phyloP scores from a whole-genome alignment of 2,113 vertebrate genomes.

The Cyphomyrus plagiostoma region DNA sequence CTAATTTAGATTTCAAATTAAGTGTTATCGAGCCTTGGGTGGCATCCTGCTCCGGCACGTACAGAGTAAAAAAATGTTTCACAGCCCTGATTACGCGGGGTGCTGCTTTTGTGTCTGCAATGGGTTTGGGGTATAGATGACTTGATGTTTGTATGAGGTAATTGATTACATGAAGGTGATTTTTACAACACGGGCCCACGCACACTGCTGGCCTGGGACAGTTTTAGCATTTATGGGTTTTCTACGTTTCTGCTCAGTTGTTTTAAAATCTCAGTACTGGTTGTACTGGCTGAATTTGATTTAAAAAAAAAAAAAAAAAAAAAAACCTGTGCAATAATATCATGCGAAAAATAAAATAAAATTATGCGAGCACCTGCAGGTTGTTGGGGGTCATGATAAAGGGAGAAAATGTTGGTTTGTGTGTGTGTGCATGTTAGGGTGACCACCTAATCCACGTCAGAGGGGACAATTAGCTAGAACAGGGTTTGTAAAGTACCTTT shows the following conservation, averaged over 20 bases:
- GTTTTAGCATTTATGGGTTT: neutral
- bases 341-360: too few relatives aligned
- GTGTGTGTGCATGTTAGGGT: neutral
- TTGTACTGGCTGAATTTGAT: neutral
- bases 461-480: too few relatives aligned
- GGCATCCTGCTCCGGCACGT: neutral
- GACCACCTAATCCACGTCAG: too few relatives aligned
- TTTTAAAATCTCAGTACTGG: neutral
- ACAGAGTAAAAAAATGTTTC: neutral
- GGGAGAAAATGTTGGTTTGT: neutral
- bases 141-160: neutral
- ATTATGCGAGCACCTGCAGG: neutral
- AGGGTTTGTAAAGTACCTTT: too few relatives aligned
- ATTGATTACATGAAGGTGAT: neutral
- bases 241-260: neutral
- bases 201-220: neutral
- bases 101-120: neutral
- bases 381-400: neutral
- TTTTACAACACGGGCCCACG: neutral
- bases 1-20: neutral
- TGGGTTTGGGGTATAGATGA: neutral
- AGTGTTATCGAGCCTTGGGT: neutral
- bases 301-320: too few relatives aligned
- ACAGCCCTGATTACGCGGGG: neutral
- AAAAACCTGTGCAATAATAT: neutral